Conservation (phyloP, 1,140 invertebrate species). For the Phthorimaea operculella region DNA sequence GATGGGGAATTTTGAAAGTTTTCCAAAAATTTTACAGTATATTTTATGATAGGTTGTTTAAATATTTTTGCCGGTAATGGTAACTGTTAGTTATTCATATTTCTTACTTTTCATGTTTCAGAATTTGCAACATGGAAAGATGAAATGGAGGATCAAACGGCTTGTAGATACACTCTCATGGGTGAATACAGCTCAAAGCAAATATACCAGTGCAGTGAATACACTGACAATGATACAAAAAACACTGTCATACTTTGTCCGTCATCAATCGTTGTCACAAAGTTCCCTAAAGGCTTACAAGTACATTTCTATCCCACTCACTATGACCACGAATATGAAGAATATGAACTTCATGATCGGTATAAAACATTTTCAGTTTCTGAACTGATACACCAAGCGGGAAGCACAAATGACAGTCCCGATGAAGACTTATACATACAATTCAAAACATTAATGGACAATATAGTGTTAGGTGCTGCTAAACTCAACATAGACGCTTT, state of each 20-base stretch:
- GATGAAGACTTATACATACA: conserved; percentile 29
- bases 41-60: too few relatives aligned
- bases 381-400: conserved; percentile 14
- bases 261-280: conserved; percentile 26
- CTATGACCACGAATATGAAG: conserved; percentile 17
- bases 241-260: conserved; percentile 25
- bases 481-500: conserved; percentile 26
- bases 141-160: conserved; percentile 26
- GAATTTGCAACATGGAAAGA: conserved; percentile 37
- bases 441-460: conserved; percentile 39
- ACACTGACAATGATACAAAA: neutral
- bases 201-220: conserved; percentile 24
- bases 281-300: conserved; percentile 36
- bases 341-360: conserved; percentile 19
- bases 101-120: conserved; percentile 20
- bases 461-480: conserved; percentile 26
- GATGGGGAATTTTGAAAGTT: too few relatives aligned
- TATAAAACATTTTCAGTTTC: conserved; percentile 32
- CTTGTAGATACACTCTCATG: conserved; percentile 19
- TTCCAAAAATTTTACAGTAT: too few relatives aligned
- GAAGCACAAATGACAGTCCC: conserved; percentile 1
- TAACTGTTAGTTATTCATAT: too few relatives aligned
- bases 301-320: conserved; percentile 36
- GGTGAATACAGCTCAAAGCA: conserved; percentile 25
- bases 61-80: too few relatives aligned